phyloP scores from a whole-genome alignment of 2,797 vertebrate species.

The Lepus oiostolus region DNA sequence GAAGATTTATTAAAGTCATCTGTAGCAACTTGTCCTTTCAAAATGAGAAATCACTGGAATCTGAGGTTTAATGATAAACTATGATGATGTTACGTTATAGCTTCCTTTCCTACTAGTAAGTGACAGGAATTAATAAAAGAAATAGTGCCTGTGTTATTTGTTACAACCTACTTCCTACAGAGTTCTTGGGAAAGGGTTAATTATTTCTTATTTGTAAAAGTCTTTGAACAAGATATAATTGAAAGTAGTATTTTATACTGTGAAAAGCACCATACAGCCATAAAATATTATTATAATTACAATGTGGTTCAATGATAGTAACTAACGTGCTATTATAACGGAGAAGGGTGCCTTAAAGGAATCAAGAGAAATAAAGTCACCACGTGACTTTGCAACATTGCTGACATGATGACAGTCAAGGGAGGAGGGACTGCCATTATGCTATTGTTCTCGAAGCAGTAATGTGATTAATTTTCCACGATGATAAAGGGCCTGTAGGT shows the following conservation, averaged over 20 bases:
- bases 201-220: constrained; percentile 77
- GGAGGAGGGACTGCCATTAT: constrained; percentile 69
- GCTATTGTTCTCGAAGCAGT: constrained; percentile 79
- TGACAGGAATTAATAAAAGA: constrained; percentile 43
- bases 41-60: background rate
- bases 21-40: background rate
- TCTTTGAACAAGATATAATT: constrained; percentile 72
- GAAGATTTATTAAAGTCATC: background rate
- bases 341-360: constrained; percentile 70
- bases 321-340: constrained; percentile 76
- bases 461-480: constrained; percentile 82
- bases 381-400: constrained; percentile 67
- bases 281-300: constrained; percentile 85
- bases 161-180: background rate
- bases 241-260: constrained; percentile 77
- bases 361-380: constrained; percentile 76
- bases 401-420: constrained; percentile 81
- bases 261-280: constrained; percentile 79
- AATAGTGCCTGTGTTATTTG: constrained; percentile 57
- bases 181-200: constrained; percentile 78
- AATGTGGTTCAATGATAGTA: constrained; percentile 72
- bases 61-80: background rate
- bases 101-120: background rate
- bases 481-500: constrained; percentile 79
- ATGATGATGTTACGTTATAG: background rate